Base-by-base conservation (phyloP, 2,113 vertebrate genomes). In the Myotis davidii region DNA sequence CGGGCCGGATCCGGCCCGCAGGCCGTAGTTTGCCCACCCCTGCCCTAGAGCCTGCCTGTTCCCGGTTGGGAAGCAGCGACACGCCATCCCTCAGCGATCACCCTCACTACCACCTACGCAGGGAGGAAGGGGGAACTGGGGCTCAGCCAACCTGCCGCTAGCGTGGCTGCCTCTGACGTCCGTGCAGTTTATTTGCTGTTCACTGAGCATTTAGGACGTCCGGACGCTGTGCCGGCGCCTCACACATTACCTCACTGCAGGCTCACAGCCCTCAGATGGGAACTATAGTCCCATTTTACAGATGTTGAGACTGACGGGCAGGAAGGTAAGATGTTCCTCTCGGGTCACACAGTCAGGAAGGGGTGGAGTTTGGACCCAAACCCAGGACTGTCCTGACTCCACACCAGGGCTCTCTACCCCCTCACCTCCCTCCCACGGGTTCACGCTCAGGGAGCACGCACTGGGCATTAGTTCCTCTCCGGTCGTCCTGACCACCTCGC, bases 161-260 rank as follows among this genome's bases (percentile, higher is more conserved):
- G 9, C 9, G 1, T 0, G 6, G 42, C 25, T 48, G 39, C 29
- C 21, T 16, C 73, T 6, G 2, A 14, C 27, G 9, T 8, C 48
- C n/a, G 7, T 0, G 6, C 13, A n/a, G 18, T 32, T 21, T 10
- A 59, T 4, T 39, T 32, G 3, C 23, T 9, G 1, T 21, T 10
- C 34, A 14, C 1, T 42, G 45, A 73, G 81, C 21, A 9, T 17
- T 34, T 34, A 10, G 6, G 8, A 12, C 12, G 5, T 74, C 64
- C 25, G 34, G 34, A 50, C 0, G 0, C 12, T 16, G 27, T 23
- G 20, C 42, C 42, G 52, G 59, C 37, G 25, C 37, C 56, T 37
- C 42, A 25, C 21, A 32, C 11, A 2, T 2, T 2, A 42, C 21
- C 39, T 67, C 42, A 37, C 32, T 64, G 16, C 27, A 59, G 61